Evolutionary conservation across 1,140 invertebrate species (phyloP).

Genomic region (Callitettix versicolor): DNA sequence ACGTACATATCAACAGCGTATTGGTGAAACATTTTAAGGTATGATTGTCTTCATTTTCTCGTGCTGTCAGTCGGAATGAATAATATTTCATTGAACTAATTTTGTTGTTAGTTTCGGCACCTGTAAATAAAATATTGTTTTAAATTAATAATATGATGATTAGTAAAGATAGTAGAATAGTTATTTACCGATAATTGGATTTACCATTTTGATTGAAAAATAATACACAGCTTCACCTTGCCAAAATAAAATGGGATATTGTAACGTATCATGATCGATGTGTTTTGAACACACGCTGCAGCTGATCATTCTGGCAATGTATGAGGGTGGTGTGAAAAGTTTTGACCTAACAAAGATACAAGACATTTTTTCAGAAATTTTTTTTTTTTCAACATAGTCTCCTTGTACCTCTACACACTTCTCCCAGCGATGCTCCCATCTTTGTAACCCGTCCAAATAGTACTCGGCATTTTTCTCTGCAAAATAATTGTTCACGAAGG

Average conservation of each 20-base stretch:
- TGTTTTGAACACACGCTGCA: slow-evolving; percentile 25
- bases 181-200: slow-evolving; percentile 17
- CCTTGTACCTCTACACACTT: too few relatives aligned
- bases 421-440: too few relatives aligned
- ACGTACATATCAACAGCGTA: too few relatives aligned
- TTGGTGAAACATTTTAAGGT: slow-evolving; percentile 31
- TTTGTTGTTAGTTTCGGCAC: slow-evolving; percentile 22
- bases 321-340: too few relatives aligned
- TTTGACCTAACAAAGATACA: too few relatives aligned
- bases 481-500: too few relatives aligned
- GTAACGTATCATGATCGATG: slow-evolving; percentile 33
- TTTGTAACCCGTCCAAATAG: too few relatives aligned
- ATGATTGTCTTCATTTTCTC: slow-evolving; percentile 25
- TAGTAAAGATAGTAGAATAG: too few relatives aligned
- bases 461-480: too few relatives aligned
- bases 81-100: slow-evolving; percentile 27
- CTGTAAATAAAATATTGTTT: slow-evolving; percentile 7
- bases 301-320: slow-evolving; percentile 27
- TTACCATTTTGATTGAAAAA: slow-evolving; percentile 26
- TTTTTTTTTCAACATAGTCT: too few relatives aligned
- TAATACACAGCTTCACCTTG: slow-evolving; percentile 34
- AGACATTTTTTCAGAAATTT: too few relatives aligned
- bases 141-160: too few relatives aligned
- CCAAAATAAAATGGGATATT: slow-evolving; percentile 38
- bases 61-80: slow-evolving; percentile 28